Evolutionary conservation across 2,797 vertebrate genomes (phyloP).

Genomic region (Karalla daura): DNA sequence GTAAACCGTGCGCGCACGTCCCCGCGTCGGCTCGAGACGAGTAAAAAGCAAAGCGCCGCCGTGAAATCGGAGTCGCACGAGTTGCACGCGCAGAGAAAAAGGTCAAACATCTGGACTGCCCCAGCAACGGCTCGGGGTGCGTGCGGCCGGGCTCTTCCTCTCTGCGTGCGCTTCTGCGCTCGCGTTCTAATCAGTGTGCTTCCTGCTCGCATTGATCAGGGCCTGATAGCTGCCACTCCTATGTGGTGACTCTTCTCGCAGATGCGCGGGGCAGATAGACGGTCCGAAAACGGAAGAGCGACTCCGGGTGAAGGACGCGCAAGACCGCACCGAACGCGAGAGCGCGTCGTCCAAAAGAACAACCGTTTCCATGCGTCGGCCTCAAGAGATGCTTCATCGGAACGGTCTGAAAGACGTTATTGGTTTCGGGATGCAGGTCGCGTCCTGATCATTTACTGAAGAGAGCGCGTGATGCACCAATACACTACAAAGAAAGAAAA

Average conservation of each 20-base stretch:
- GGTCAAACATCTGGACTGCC: constrained; percentile 8
- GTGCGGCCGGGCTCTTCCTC: constrained; percentile 48
- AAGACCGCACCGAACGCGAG: constrained; percentile 28
- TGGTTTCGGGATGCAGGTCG: too few relatives aligned
- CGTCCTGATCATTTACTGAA: too few relatives aligned
- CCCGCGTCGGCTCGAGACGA: constrained; percentile 49
- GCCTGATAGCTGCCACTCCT: constrained; percentile 64
- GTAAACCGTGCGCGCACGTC: constrained; percentile 31
- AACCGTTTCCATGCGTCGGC: too few relatives aligned
- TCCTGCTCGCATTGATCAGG: constrained; percentile 72
- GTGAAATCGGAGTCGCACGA: constrained; percentile 53
- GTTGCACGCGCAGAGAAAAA: constrained; percentile 35
- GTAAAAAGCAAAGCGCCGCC: constrained; percentile 37
- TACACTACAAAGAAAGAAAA: too few relatives aligned
- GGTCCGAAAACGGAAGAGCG: constrained; percentile 29
- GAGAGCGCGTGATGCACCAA: too few relatives aligned
- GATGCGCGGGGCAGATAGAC: constrained; percentile 66
- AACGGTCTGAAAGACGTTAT: too few relatives aligned
- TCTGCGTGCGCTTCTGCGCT: constrained; percentile 63
- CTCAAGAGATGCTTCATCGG: too few relatives aligned
- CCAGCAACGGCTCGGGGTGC: too few relatives aligned
- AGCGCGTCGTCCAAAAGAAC: neutral
- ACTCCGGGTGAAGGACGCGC: constrained; percentile 30
- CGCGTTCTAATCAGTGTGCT: constrained; percentile 72
- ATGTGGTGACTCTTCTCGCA: constrained; percentile 69